Conservation (phyloP, 2,113 vertebrate species). For the Dipodomys merriami region DNA sequence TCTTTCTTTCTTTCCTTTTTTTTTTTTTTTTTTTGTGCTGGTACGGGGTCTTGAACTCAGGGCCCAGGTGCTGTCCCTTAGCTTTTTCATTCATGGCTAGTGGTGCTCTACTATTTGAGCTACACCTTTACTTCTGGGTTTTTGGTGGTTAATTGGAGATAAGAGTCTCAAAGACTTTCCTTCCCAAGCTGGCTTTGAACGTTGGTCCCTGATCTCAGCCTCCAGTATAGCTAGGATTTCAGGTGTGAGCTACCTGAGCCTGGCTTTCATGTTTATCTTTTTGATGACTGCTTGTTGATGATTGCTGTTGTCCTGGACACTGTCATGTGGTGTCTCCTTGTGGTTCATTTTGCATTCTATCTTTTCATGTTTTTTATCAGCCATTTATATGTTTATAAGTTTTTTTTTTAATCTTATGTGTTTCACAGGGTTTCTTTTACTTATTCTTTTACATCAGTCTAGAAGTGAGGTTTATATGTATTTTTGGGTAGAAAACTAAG, state of each 20-base stretch:
- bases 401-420: constrained; percentile 8
- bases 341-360: constrained; percentile 34
- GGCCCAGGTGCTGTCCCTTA: no score
- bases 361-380: constrained; percentile 23
- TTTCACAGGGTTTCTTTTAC: constrained; percentile 22
- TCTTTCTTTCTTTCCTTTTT: no score
- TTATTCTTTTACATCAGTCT: constrained; percentile 12
- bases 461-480: background rate
- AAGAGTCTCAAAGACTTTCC: no score
- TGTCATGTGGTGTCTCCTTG: background rate
- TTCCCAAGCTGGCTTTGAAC: no score
- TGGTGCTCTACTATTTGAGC: no score
- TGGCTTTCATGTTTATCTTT: background rate
- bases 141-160: no score
- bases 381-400: constrained; percentile 31
- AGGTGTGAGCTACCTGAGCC: no score
- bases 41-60: no score
- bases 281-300: background rate
- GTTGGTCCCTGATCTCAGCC: no score
- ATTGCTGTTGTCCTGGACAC: background rate
- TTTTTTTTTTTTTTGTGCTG: no score
- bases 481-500: constrained; percentile 37
- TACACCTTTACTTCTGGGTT: no score
- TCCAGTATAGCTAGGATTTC: background rate
- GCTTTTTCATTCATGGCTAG: no score